Evolutionary conservation across 1,140 invertebrate species (phyloP), one percentile per base, ranked within the genome.

Genomic region (Meloidogyne exigua): DNA sequence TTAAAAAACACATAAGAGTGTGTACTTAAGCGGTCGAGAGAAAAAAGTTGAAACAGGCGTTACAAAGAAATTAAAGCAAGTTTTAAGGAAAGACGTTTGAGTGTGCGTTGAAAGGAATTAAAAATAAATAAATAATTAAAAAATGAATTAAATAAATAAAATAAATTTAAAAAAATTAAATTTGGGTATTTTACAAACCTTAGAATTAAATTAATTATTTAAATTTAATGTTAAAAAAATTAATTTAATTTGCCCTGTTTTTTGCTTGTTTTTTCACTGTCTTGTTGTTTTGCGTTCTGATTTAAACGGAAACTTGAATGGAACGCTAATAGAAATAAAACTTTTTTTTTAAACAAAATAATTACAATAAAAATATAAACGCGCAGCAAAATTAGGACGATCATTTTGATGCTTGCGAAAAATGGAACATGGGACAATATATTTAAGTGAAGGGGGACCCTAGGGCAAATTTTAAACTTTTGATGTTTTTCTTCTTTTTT

Each of bases 391-490:
- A 57, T 57, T 57, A n/a, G 49, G 18, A 57, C 49, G 49, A 57
- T 57, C n/a, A 57, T 57, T 57, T 57, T 57, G 49, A 18, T n/a
- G n/a, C 9, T 39, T 57, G 15, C 1, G 1, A n/a, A n/a, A 5
- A n/a, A n/a, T n/a, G 18, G 7, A n/a, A n/a, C 5, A n/a, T 2
- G 49, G n/a, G 49, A 7, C 18, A 57, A 57, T 0, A 57, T n/a
- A n/a, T 18, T n/a, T 18, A 15, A 49, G 13, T 49, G 13, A 49
- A 49, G 44, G 9, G 18, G 10, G 13, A 4, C 49, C 49, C n/a
- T 57, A 57, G 18, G 49, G 49, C 49, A 57, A 57, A 57, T 57
- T 57, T 57, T 57, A 57, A 57, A 57, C 49, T 57, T 57, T 57
- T 57, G 13, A 1, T 5, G 2, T 57, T n/a, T 57, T n/a, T 57